These are phyloP conservation scores for Nebria salina DNA, from an alignment of 2,888 invertebrate species.

Conservation along the genomic window DNA sequence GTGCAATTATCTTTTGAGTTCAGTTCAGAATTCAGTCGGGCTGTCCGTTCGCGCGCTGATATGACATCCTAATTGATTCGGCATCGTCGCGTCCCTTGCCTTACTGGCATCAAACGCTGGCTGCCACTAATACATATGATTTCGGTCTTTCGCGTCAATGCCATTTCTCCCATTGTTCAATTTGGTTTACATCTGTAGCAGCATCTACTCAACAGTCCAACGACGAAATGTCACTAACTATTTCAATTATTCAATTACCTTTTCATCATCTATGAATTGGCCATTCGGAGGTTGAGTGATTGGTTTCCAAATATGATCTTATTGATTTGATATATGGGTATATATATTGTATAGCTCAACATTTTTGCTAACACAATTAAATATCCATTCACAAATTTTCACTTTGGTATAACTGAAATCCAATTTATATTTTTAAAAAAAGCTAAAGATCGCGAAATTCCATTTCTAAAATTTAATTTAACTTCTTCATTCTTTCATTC, in stretches of 20 bases:
- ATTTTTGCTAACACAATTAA: too few relatives aligned
- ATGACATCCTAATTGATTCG: constrained; percentile 46
- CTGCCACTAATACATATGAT: not conserved
- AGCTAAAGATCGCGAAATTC: too few relatives aligned
- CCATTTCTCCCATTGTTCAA: constrained; percentile 25
- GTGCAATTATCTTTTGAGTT: constrained; percentile 47
- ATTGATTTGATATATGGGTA: too few relatives aligned
- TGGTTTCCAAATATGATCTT: too few relatives aligned
- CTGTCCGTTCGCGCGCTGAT: constrained; percentile 31
- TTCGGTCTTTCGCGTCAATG: not conserved
- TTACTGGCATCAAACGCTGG: not conserved
- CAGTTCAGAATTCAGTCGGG: constrained; percentile 38
- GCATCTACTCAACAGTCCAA: not conserved
- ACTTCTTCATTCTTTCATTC: too few relatives aligned
- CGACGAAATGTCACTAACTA: not conserved
- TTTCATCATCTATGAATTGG: not conserved
- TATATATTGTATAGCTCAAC: too few relatives aligned
- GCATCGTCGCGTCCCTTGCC: not conserved
- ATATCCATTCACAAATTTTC: too few relatives aligned
- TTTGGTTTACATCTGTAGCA: constrained; percentile 46
- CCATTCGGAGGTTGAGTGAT: too few relatives aligned
- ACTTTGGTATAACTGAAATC: too few relatives aligned
- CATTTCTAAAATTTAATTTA: too few relatives aligned
- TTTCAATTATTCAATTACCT: not conserved
- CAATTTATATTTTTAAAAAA: too few relatives aligned